Evolutionary conservation across 2,797 vertebrate genomes (phyloP).

Genomic region (Nyctalus aviator): DNA sequence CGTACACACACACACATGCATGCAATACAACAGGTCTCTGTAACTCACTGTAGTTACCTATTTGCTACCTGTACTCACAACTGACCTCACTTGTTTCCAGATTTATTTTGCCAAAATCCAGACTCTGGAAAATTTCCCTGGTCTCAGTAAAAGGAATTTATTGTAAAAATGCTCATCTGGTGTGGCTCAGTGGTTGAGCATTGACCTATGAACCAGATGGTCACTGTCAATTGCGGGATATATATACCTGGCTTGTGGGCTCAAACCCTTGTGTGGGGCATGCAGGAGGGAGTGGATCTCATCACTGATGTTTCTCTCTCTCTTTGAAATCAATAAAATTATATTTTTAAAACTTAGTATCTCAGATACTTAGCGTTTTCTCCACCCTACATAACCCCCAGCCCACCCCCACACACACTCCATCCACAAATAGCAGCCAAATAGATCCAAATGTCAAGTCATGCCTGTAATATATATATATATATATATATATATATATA

Average conservation of each 20-base stretch:
- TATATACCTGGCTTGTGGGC: no score
- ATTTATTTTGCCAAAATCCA: neutral
- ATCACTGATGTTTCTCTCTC: no score
- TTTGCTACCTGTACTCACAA: neutral
- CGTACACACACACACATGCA: rapidly evolving
- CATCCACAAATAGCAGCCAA: neutral
- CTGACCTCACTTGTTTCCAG: neutral
- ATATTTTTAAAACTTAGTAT: neutral
- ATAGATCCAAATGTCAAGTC: neutral
- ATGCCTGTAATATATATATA: neutral
- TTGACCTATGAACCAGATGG: no score
- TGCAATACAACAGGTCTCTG: neutral
- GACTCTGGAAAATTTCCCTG: neutral
- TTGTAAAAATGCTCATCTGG: neutral
- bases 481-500: neutral
- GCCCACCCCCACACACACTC: neutral
- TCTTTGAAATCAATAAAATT: no score
- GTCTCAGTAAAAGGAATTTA: neutral
- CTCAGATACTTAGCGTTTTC: neutral
- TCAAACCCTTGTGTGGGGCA: no score
- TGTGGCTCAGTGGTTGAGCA: no score
- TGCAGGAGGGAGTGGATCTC: no score
- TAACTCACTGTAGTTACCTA: neutral
- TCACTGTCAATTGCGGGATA: no score
- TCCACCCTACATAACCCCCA: neutral